A percentile compares a stretch with the other conserved stretches of the same genome.
These are phyloP conservation scores for Drosophila ustulata DNA, from an alignment of 2,888 invertebrate species.

Conservation along the genomic window DNA sequence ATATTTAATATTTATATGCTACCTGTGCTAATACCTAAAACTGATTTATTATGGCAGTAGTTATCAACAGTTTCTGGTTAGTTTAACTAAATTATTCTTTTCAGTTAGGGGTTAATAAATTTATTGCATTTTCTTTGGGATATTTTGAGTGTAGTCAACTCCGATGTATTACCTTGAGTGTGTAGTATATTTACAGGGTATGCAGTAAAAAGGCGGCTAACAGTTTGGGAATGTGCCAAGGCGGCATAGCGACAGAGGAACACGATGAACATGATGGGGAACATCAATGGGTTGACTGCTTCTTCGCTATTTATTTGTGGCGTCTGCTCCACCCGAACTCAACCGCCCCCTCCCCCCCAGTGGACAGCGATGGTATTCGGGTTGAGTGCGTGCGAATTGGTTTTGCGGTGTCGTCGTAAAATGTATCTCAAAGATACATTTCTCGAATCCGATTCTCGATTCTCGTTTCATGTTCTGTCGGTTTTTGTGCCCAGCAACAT, in stretches of 20 bases:
- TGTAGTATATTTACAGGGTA: slow-evolving; percentile 26
- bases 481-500: slow-evolving; percentile 21
- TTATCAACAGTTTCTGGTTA: no score
- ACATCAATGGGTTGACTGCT: slow-evolving; percentile 69
- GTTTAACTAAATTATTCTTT: no score
- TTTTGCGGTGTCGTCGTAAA: slow-evolving; percentile 26
- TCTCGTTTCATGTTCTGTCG: neutral
- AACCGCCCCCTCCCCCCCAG: slow-evolving; percentile 42
- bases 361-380: slow-evolving; percentile 44
- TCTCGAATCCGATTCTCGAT: neutral
- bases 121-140: no score
- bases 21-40: no score
- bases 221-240: slow-evolving; percentile 64
- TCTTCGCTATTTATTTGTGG: slow-evolving; percentile 51
- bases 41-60: no score
- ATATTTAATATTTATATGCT: no score
- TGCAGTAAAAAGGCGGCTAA: slow-evolving; percentile 49
- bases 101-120: no score
- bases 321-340: slow-evolving; percentile 8
- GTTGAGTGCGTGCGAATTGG: slow-evolving; percentile 63
- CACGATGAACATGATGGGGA: slow-evolving; percentile 29
- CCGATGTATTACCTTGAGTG: neutral
- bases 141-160: no score
- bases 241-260: slow-evolving; percentile 55
- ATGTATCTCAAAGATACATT: slow-evolving; percentile 37